phyloP scores from a whole-genome alignment of 2,888 invertebrate species.

The Pogonocherus hispidulus region DNA sequence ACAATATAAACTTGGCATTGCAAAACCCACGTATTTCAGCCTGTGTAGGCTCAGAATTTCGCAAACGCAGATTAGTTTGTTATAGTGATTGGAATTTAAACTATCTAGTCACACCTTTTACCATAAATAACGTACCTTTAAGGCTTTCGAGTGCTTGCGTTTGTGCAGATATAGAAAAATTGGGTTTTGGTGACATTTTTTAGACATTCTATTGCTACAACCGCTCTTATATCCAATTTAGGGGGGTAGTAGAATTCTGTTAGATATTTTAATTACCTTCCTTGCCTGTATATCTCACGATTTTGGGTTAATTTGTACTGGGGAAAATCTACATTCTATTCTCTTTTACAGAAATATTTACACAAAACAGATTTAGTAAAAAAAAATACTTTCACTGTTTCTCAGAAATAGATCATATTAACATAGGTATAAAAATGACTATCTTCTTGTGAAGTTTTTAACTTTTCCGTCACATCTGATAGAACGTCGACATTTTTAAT shows the following conservation, averaged over 20 bases:
- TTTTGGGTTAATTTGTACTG: background rate
- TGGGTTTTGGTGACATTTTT: constrained; percentile 34
- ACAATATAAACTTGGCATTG: constrained; percentile 22
- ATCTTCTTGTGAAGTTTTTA: too few relatives aligned
- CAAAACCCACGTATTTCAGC: constrained; percentile 16
- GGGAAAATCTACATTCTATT: background rate
- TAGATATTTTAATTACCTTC: constrained; percentile 17
- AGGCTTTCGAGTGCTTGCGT: background rate
- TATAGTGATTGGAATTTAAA: constrained; percentile 49
- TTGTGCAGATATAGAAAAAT: constrained; percentile 29
- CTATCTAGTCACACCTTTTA: constrained; percentile 52
- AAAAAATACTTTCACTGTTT: too few relatives aligned
- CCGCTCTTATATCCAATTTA: constrained; percentile 24
- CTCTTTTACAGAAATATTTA: too few relatives aligned
- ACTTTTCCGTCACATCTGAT: too few relatives aligned
- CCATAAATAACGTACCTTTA: constrained; percentile 34
- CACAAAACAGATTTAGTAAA: too few relatives aligned
- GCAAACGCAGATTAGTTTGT: constrained; percentile 31
- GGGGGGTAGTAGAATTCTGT: constrained; percentile 21
- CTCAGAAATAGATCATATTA: too few relatives aligned
- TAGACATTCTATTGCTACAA: constrained; percentile 31
- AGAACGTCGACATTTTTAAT: too few relatives aligned
- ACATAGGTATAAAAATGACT: too few relatives aligned
- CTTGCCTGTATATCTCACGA: background rate
- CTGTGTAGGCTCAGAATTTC: constrained; percentile 17